Evolutionary conservation across 2,113 vertebrate genomes (phyloP).

Genomic region (human (Homo sapiens)): DNA sequence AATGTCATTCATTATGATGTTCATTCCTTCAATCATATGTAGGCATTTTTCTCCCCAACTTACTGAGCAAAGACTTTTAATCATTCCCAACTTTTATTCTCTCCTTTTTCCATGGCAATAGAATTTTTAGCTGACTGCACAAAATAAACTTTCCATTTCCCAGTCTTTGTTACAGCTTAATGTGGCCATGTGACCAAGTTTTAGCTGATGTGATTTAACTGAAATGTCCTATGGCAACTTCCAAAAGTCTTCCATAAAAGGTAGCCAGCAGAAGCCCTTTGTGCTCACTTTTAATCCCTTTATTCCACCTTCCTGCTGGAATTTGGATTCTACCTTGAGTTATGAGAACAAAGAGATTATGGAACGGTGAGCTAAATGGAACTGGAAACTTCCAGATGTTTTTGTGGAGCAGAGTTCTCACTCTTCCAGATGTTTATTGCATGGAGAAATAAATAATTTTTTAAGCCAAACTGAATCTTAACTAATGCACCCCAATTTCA

Average conservation of each 20-base stretch:
- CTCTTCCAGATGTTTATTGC: neutral
- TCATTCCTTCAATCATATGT: neutral
- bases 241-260: neutral
- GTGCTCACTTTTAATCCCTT: neutral
- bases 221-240: neutral
- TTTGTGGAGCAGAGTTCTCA: neutral
- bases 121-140: neutral
- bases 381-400: neutral
- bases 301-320: neutral
- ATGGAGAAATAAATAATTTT: constrained; percentile 13
- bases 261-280: neutral
- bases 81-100: neutral
- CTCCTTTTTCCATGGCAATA: neutral
- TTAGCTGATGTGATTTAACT: neutral
- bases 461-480: neutral
- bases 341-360: neutral
- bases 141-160: neutral
- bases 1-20: neutral
- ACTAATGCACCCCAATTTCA: neutral
- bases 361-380: neutral
- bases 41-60: neutral
- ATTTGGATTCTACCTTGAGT: neutral
- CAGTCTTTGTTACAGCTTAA: neutral
- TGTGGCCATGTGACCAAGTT: neutral
- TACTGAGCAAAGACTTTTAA: neutral